phyloP scores from a whole-genome alignment of 1,140 invertebrate genomes.

The Listronotus oregonensis region DNA sequence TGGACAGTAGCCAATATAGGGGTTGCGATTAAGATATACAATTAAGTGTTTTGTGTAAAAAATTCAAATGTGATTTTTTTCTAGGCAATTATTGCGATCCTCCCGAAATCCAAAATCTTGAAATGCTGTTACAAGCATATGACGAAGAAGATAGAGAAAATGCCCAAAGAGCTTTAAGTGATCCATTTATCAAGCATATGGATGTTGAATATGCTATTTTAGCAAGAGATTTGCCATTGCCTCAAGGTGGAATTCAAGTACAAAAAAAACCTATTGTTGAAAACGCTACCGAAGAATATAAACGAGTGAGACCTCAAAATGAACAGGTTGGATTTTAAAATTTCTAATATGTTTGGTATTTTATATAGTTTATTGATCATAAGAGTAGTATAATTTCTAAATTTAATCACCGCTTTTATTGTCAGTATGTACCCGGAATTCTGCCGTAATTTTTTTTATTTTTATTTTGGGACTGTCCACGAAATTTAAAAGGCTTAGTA shows the following conservation, averaged over 20 bases:
- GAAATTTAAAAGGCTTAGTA: too few relatives aligned
- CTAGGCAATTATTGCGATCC: constrained; percentile 76
- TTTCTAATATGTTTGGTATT: background rate
- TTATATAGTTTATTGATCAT: too few relatives aligned
- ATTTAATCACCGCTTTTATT: too few relatives aligned
- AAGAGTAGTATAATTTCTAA: too few relatives aligned
- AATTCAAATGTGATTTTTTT: background rate
- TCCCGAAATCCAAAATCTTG: constrained; percentile 80
- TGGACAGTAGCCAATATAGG: too few relatives aligned
- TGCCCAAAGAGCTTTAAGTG: constrained; percentile 74
- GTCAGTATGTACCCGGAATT: too few relatives aligned
- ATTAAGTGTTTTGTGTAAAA: too few relatives aligned
- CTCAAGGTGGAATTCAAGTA: constrained; percentile 55
- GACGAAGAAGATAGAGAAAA: constrained; percentile 88
- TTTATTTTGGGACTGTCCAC: too few relatives aligned
- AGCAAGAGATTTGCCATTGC: constrained; percentile 76
- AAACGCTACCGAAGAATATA: constrained; percentile 33
- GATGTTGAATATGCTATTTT: constrained; percentile 90
- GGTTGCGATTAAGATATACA: too few relatives aligned
- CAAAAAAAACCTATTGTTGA: constrained; percentile 31
- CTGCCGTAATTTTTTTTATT: too few relatives aligned
- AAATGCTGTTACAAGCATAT: constrained; percentile 82
- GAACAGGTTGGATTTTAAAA: constrained; percentile 15
- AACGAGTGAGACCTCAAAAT: constrained; percentile 22
- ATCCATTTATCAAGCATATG: constrained; percentile 92